Base-by-base conservation (phyloP, 2,113 vertebrate genomes). In the Sylvilagus bachmani region DNA sequence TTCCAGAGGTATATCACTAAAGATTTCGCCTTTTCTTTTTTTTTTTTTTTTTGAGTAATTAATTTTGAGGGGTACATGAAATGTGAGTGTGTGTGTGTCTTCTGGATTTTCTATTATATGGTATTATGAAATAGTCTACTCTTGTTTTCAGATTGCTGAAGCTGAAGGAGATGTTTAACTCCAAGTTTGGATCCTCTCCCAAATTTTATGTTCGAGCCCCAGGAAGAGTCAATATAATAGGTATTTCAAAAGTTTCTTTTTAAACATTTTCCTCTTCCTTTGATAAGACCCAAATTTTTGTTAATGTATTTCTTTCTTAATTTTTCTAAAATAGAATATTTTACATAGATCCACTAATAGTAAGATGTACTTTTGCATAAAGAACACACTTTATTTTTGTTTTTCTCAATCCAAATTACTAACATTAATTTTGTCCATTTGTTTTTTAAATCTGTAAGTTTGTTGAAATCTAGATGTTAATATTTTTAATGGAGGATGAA, bases 221-320 rank as follows among this genome's bases (percentile, higher is more conserved):
- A 70, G 99, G 99, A 96, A 98, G 99, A 96, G 99, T 99, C 83
- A 99, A 99, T 97, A 98, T 99, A 96, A 99, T 99, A 98, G 99
- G 99, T 99, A 99, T 98, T 95, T 96, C 24, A 67, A 74, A 95
- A 93, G 84, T 96, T 58, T 27, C 55, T 86, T 91, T 10, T 97
- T 55, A 44, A 92, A 88, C 66, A 90, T 92, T 96, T 71, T 89
- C 38, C 75, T 89, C 7, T 4, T 93, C 3, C 22, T 67, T 79
- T 86, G 14, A 16, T 86, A 93, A 85, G 69, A 87, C 71, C 2
- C 24, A 86, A 89, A 93, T 55, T 85, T 89, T 67, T 73, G 3
- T 16, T 74, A 70, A 11, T 81, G 33, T 10, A 64, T 49, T 88
- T 89, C 17, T 49, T 83, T 90, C 27, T 89, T 69, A 36, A 49